Percentiles rank a stretch among this genome's conserved stretches.
These are phyloP conservation scores for Margaritifera margaritifera DNA, from an alignment of 2,888 invertebrate species.

Conservation along the genomic window DNA sequence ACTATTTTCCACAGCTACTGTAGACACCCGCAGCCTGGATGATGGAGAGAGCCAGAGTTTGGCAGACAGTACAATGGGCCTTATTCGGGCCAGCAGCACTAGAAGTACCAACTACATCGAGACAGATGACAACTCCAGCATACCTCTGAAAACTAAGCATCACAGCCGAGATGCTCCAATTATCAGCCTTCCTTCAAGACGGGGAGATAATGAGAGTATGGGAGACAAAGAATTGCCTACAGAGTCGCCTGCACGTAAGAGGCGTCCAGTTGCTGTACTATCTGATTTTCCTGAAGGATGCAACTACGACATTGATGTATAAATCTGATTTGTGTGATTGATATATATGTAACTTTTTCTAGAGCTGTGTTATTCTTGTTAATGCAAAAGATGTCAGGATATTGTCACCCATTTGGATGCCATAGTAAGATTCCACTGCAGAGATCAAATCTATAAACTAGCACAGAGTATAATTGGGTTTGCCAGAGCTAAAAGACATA, in stretches of 20 bases:
- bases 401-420: too few species aligned
- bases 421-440: too few species aligned
- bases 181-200: constrained; percentile 33
- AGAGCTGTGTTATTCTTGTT: too few species aligned
- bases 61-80: constrained; percentile 56
- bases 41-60: constrained; percentile 55
- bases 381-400: too few species aligned
- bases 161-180: constrained; percentile 22
- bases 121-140: constrained; percentile 9
- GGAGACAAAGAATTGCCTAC: background rate
- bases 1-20: background rate
- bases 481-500: too few species aligned
- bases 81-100: constrained; percentile 37
- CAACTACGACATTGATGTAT: too few species aligned
- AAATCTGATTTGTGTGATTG: too few species aligned
- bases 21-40: constrained; percentile 2
- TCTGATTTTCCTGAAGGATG: too few species aligned
- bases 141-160: constrained; percentile 5
- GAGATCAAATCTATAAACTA: too few species aligned
- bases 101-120: constrained; percentile 12
- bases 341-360: too few species aligned
- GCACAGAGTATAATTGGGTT: too few species aligned
- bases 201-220: background rate
- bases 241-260: constrained; percentile 5
- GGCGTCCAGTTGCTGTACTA: too few species aligned